Evolutionary conservation across 2,888 invertebrate species (phyloP).

Genomic region (Dasypogon diadema): DNA sequence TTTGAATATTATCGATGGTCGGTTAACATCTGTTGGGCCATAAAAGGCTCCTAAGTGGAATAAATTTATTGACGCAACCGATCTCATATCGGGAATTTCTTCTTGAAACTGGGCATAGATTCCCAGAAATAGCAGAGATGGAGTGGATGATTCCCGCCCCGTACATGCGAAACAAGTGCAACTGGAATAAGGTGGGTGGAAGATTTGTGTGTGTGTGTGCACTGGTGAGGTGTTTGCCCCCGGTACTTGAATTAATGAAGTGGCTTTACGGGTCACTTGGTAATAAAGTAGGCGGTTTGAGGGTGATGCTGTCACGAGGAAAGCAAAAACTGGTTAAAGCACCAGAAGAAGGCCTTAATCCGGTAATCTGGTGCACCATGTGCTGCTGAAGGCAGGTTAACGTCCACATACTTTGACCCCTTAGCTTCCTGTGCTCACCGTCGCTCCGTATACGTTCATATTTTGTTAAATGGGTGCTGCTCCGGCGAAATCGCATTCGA

Average conservation of each 20-base stretch:
- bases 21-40: conserved; percentile 33
- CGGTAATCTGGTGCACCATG: conserved; percentile 10
- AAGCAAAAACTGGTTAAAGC: background rate
- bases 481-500: conserved; percentile 19
- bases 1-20: conserved; percentile 46
- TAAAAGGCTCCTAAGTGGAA: background rate
- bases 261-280: conserved; percentile 23
- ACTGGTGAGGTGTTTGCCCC: conserved; percentile 12
- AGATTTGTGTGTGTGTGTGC: too few relatives aligned
- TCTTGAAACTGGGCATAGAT: background rate
- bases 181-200: too few relatives aligned
- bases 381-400: conserved; percentile 3
- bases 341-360: background rate
- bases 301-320: background rate
- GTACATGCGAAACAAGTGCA: too few relatives aligned
- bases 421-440: background rate
- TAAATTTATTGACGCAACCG: conserved; percentile 30
- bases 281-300: conserved; percentile 26
- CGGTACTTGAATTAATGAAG: conserved; percentile 31
- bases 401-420: background rate
- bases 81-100: background rate
- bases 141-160: background rate
- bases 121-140: background rate
- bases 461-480: conserved; percentile 23
- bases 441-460: conserved; percentile 7